Percentiles rank a stretch among this genome's conserved stretches.
Evolutionary conservation across 2,888 invertebrate genomes (phyloP).

Genomic region (Meteorus colon): DNA sequence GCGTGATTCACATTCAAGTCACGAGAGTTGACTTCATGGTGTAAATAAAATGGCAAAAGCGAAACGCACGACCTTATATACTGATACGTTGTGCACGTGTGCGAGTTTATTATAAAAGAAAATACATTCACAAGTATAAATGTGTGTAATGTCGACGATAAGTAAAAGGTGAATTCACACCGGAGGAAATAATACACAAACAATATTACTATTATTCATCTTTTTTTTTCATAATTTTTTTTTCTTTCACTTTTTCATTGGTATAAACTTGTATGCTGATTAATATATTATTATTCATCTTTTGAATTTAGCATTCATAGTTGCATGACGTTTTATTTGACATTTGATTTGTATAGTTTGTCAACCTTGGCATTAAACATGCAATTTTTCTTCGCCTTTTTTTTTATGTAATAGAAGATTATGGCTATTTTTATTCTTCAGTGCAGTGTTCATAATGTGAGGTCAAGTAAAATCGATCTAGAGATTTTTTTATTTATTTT

Average conservation of each 20-base stretch:
- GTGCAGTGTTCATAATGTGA: background rate
- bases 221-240: background rate
- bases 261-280: background rate
- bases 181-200: background rate
- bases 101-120: background rate
- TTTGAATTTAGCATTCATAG: background rate
- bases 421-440: constrained; percentile 3
- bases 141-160: background rate
- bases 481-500: background rate
- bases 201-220: background rate
- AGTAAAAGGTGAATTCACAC: constrained; percentile 2
- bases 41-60: constrained; percentile 41
- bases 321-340: constrained; percentile 7
- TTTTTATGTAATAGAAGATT: background rate
- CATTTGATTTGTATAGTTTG: constrained; percentile 1
- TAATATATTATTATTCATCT: background rate
- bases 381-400: background rate
- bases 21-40: constrained; percentile 31
- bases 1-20: constrained; percentile 47
- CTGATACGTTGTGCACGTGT: constrained; percentile 36
- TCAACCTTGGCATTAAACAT: constrained; percentile 23
- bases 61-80: constrained; percentile 42
- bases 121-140: background rate
- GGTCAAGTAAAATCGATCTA: background rate
- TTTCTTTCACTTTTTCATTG: background rate